Evolutionary conservation across 2,113 vertebrate species (phyloP).

Genomic region (Limnothrissa miodon): DNA sequence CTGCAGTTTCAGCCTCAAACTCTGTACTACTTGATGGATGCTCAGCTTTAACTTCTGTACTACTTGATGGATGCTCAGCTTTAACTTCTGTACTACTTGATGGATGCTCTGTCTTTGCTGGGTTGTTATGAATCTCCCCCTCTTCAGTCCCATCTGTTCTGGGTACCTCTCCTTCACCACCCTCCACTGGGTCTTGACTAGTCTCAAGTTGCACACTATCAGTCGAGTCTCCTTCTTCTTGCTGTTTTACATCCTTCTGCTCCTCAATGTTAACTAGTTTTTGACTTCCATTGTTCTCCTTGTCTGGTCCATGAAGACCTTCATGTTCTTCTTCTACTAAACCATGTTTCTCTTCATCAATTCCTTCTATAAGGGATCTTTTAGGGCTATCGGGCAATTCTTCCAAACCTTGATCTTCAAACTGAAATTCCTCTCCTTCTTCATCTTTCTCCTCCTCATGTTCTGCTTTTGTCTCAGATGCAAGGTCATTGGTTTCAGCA

Average conservation of each 20-base stretch:
- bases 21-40: neutral
- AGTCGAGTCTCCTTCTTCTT: neutral
- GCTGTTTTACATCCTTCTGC: neutral
- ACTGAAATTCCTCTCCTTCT: slow-evolving; percentile 62
- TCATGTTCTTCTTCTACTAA: slow-evolving; percentile 30
- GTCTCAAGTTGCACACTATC: neutral
- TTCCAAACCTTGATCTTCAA: slow-evolving; percentile 60
- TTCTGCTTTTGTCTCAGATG: slow-evolving; percentile 25
- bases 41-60: neutral
- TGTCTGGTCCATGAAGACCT: neutral
- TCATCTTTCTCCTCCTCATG: slow-evolving; percentile 47
- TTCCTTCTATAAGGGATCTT: neutral
- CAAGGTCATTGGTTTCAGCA: neutral
- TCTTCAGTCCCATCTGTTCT: neutral
- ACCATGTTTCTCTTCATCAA: slow-evolving; percentile 34
- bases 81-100: neutral
- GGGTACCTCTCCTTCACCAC: neutral
- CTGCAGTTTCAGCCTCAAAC: neutral
- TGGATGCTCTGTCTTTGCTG: slow-evolving; percentile 13
- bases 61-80: neutral
- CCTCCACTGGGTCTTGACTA: neutral
- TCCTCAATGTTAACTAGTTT: neutral
- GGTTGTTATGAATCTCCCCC: neutral
- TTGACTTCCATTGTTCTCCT: neutral
- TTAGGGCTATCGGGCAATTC: neutral